Percentiles rank a stretch among this genome's conserved stretches.
phyloP scores from a whole-genome alignment of 1,140 invertebrate genomes.

The Anastrepha ludens region DNA sequence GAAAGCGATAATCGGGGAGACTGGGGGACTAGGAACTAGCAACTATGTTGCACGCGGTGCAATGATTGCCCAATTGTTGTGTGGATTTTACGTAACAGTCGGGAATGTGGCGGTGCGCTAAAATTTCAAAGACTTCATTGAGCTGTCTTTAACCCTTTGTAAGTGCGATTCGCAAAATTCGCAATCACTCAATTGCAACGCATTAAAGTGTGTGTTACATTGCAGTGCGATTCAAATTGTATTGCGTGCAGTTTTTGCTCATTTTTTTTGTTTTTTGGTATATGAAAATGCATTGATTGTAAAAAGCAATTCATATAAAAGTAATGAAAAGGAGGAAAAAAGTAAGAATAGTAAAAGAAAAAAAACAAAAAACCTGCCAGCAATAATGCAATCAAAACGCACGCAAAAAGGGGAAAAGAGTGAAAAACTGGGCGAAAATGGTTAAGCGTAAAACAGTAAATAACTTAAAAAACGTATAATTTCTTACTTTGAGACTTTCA shows the following conservation, averaged over 20 bases:
- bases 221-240: too few species aligned
- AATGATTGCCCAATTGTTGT: not conserved
- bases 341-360: not conserved
- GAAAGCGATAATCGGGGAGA: not conserved
- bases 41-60: not conserved
- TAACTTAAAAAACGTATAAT: constrained; percentile 16
- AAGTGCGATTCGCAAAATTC: not conserved
- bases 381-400: not conserved
- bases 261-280: not conserved
- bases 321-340: not conserved
- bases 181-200: constrained; percentile 37
- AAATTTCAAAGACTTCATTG: not conserved
- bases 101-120: not conserved
- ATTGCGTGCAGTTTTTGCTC: not conserved
- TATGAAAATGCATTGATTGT: not conserved
- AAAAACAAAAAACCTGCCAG: not conserved
- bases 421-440: not conserved
- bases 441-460: not conserved
- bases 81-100: not conserved
- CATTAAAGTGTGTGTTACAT: too few species aligned
- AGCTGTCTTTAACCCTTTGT: constrained; percentile 15
- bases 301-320: not conserved
- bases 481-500: constrained; percentile 35
- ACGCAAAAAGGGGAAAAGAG: not conserved
- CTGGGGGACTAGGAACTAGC: not conserved